These are phyloP conservation scores for Heterohyrax brucei DNA, from an alignment of 2,797 vertebrate genomes.

Conservation along the genomic window DNA sequence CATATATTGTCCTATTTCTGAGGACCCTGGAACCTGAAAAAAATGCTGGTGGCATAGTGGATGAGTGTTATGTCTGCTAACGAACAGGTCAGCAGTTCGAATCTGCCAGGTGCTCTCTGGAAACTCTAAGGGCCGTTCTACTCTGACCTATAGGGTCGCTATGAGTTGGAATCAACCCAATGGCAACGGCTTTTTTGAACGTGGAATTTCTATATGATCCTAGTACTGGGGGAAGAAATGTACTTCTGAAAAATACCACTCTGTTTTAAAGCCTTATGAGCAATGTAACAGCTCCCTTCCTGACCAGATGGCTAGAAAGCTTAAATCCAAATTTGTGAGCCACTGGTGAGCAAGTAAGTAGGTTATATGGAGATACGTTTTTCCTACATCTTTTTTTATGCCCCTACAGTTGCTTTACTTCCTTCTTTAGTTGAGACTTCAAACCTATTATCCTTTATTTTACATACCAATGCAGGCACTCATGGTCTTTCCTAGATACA, in stretches of 20 bases:
- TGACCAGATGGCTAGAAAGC: neutral
- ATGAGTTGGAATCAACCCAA: too few species aligned
- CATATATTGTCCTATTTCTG: neutral
- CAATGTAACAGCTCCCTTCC: neutral
- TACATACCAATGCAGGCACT: neutral
- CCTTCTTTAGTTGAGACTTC: conserved; percentile 21
- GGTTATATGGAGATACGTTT: neutral
- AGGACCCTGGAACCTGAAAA: neutral
- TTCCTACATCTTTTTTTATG: neutral
- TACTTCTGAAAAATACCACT: neutral
- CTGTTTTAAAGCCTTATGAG: neutral
- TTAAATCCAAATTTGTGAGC: neutral
- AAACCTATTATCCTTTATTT: conserved; percentile 12
- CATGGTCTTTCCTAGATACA: neutral
- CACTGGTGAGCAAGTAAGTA: conserved; percentile 5
- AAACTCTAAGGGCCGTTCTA: too few species aligned
- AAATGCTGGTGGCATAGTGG: too few species aligned
- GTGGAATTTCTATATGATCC: conserved; percentile 4
- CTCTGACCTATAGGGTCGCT: too few species aligned
- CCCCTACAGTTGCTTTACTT: neutral
- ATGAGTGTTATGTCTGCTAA: too few species aligned
- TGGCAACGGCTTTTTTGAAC: neutral
- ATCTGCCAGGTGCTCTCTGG: too few species aligned
- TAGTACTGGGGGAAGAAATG: neutral
- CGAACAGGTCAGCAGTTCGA: too few species aligned